A percentile compares a stretch with the other conserved stretches of the same genome.
Conservation (phyloP, 2,113 vertebrate species). For the Megalops atlanticus region DNA sequence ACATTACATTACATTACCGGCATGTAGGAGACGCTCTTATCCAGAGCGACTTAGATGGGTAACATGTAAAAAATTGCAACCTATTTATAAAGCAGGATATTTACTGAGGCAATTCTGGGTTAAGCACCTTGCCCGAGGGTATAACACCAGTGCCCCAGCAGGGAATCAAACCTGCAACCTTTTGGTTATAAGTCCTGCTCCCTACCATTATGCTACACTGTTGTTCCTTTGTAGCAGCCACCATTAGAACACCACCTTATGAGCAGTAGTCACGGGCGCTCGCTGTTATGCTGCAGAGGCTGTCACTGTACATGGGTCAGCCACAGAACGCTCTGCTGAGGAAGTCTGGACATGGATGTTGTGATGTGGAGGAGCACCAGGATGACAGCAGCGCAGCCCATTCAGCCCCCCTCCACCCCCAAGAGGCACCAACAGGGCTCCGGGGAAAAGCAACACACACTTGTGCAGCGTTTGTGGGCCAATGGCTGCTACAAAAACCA, state of each 20-base stretch:
- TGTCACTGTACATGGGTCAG: neutral
- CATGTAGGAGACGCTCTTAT: no score
- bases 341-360: neutral
- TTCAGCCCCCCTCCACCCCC: neutral
- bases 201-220: no score
- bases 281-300: neutral
- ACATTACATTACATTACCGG: no score
- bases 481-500: neutral
- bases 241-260: neutral
- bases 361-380: neutral
- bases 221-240: neutral
- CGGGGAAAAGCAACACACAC: neutral
- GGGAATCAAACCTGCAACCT: no score
- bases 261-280: neutral
- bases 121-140: no score
- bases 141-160: no score
- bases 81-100: no score
- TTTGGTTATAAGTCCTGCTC: no score
- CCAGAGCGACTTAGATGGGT: no score
- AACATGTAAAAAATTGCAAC: no score
- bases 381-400: neutral
- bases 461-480: neutral
- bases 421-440: no score
- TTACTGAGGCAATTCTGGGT: no score
- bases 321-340: neutral